Percentiles rank a stretch among this genome's conserved stretches.
Evolutionary conservation across 1,140 invertebrate species (phyloP).

Genomic region (Araneus ventricosus): DNA sequence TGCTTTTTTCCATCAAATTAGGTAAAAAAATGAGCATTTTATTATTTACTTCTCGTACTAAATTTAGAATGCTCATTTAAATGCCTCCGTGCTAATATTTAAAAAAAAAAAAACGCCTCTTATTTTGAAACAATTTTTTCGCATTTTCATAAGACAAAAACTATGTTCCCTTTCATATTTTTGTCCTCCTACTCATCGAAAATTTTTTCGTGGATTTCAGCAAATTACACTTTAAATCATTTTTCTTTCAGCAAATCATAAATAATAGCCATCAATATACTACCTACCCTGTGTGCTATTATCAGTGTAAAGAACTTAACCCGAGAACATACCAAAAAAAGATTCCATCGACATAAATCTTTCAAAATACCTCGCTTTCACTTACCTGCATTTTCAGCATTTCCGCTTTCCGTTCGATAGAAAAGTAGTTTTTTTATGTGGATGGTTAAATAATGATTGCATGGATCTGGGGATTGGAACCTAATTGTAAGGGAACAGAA

Average conservation of each 20-base stretch:
- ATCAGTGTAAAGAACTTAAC: conserved; percentile 25
- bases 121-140: too few relatives aligned
- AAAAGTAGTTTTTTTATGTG: conserved; percentile 30
- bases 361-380: conserved; percentile 25
- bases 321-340: conserved; percentile 1
- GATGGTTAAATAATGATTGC: conserved; percentile 34
- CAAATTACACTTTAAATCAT: background rate
- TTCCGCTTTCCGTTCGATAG: conserved; percentile 20
- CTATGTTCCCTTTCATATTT: too few relatives aligned
- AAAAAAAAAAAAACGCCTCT: too few relatives aligned
- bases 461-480: conserved; percentile 13
- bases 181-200: too few relatives aligned
- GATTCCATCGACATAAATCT: conserved; percentile 28
- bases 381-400: conserved; percentile 30
- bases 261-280: background rate
- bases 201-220: too few relatives aligned
- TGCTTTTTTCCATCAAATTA: too few relatives aligned
- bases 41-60: too few relatives aligned
- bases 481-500: conserved; percentile 33
- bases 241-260: background rate
- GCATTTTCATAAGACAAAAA: too few relatives aligned
- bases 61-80: too few relatives aligned
- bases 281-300: background rate
- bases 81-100: too few relatives aligned
- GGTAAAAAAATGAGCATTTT: too few relatives aligned